A percentile compares a stretch with the other conserved stretches of the same genome.
Conservation (phyloP, 1,140 invertebrate species). For the Drosophila repletoides region DNA sequence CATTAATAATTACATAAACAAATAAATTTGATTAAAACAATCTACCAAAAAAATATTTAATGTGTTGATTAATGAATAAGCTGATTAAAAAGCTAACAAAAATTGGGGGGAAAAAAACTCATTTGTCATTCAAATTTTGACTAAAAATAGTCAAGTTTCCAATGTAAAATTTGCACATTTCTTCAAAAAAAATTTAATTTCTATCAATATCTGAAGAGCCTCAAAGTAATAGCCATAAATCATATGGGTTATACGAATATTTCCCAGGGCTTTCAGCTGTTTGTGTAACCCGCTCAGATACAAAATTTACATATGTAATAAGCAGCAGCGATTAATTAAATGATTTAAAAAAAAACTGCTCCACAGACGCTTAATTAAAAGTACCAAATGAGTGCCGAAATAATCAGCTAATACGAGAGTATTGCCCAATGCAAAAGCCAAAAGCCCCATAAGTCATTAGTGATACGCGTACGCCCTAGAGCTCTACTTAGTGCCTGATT, state of each 20-base stretch:
- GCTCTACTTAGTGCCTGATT: conserved; percentile 60
- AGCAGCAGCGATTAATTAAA: no score
- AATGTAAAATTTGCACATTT: background rate
- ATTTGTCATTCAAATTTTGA: conserved; percentile 6
- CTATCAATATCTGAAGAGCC: no score
- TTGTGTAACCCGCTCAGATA: background rate
- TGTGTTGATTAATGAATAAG: conserved; percentile 1
- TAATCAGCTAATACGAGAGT: conserved; percentile 42
- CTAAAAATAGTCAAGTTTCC: no score
- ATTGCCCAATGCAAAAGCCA: conserved; percentile 65
- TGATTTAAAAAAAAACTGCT: conserved; percentile 56
- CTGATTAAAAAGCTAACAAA: conserved; percentile 11
- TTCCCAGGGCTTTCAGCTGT: background rate
- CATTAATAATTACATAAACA: background rate
- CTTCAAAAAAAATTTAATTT: no score
- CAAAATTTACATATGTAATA: no score
- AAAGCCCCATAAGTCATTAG: conserved; percentile 78
- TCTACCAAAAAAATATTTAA: conserved; percentile 4
- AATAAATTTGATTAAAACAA: background rate
- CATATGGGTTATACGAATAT: no score
- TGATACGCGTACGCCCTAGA: conserved; percentile 51
- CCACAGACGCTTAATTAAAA: conserved; percentile 73
- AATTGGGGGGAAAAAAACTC: no score
- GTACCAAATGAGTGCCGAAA: conserved; percentile 61
- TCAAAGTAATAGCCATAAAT: no score